These are phyloP conservation scores for Zeuzera pyrina DNA, from an alignment of 2,888 invertebrate genomes.

Conservation along the genomic window DNA sequence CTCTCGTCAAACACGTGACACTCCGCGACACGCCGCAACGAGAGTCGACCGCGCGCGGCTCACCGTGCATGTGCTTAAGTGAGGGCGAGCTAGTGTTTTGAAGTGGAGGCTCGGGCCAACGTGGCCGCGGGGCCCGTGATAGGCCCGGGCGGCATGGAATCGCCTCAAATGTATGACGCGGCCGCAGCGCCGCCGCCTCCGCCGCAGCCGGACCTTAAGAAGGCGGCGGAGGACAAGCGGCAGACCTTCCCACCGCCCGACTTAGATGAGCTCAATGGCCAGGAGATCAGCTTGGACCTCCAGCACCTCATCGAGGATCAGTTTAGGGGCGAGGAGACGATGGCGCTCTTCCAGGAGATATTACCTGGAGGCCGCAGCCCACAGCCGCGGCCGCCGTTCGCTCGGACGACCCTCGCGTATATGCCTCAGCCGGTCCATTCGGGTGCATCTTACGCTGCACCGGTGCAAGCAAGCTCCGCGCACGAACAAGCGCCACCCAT, in stretches of 20 bases:
- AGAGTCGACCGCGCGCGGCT: constrained; percentile 14
- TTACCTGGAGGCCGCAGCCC: constrained; percentile 74
- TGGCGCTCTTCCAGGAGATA: constrained; percentile 89
- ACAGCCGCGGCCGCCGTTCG: constrained; percentile 57
- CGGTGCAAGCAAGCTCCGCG: constrained; percentile 67
- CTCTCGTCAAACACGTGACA: constrained; percentile 24
- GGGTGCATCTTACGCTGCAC: constrained; percentile 75
- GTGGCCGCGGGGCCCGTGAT: constrained; percentile 61
- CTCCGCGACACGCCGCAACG: constrained; percentile 18
- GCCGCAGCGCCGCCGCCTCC: constrained; percentile 75
- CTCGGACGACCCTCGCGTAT: constrained; percentile 85
- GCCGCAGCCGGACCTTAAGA: constrained; percentile 74
- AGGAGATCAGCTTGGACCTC: constrained; percentile 93
- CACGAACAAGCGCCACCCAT: constrained; percentile 83
- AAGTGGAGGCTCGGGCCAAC: constrained; percentile 64
- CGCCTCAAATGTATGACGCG: constrained; percentile 90
- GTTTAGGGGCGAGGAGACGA: constrained; percentile 83
- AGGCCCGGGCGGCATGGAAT: constrained; percentile 79
- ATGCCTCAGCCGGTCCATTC: constrained; percentile 95
- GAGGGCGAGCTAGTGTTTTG: constrained; percentile 63
- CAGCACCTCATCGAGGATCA: constrained; percentile 95
- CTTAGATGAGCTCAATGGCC: constrained; percentile 90
- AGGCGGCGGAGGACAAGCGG: constrained; percentile 77
- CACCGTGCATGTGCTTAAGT: constrained; percentile 57
- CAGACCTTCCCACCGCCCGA: constrained; percentile 86